Conservation (phyloP, 2,797 vertebrate species). For the Enteromius unitaeniatus region DNA sequence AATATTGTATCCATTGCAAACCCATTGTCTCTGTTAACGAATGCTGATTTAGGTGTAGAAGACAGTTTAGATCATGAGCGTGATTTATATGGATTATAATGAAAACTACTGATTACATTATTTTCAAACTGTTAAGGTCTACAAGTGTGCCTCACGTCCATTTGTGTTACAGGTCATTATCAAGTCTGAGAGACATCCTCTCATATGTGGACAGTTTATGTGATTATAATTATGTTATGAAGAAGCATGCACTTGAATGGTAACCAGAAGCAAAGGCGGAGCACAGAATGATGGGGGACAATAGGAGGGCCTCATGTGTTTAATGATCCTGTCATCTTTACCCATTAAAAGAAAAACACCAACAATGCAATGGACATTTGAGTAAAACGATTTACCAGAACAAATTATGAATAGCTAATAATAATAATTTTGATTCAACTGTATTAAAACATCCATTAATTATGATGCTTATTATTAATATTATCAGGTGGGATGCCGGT, state of each 20-base stretch:
- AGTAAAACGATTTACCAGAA: not conserved
- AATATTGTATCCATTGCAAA: not conserved
- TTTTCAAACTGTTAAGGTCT: not conserved
- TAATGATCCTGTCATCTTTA: slow-evolving; percentile 62
- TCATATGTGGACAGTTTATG: slow-evolving; percentile 28
- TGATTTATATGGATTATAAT: slow-evolving; percentile 1
- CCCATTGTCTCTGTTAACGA: not conserved
- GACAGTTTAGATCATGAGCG: not conserved
- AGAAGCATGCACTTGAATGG: slow-evolving; percentile 51
- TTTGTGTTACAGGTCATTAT: slow-evolving; percentile 2
- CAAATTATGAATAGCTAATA: slow-evolving; percentile 13
- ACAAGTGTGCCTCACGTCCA: not conserved
- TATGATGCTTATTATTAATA: not conserved
- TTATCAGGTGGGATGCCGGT: not conserved
- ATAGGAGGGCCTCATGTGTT: slow-evolving; percentile 45
- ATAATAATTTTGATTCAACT: not conserved
- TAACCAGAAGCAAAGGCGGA: slow-evolving; percentile 41
- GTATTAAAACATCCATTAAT: not conserved
- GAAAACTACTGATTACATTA: not conserved
- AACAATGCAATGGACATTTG: slow-evolving; percentile 1
- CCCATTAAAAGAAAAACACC: not conserved
- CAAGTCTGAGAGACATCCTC: not conserved
- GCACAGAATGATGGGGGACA: slow-evolving; percentile 40
- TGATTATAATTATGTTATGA: slow-evolving; percentile 51
- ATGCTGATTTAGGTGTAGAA: not conserved